Conservation (phyloP, 2,888 invertebrate species). For the Aporophyla nigra region DNA sequence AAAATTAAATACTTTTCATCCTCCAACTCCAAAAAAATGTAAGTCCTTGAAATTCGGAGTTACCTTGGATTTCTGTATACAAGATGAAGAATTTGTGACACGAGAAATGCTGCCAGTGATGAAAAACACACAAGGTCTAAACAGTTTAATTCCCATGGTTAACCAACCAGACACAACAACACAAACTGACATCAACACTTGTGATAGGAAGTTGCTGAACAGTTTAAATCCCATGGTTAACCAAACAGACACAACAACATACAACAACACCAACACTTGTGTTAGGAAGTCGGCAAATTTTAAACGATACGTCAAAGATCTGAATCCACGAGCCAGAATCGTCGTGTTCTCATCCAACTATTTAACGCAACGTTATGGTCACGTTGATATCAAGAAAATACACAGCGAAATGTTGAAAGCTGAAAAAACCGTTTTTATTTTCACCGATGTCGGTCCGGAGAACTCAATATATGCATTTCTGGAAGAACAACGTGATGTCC, state of each 20-base stretch:
- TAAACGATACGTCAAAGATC: slow-evolving; percentile 71
- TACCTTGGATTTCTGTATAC: slow-evolving; percentile 77
- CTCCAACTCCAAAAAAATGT: slow-evolving; percentile 38
- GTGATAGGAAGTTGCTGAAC: slow-evolving; percentile 72
- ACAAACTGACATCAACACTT: slow-evolving; percentile 42
- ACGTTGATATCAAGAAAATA: slow-evolving; percentile 87
- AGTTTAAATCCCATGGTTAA: slow-evolving; percentile 62
- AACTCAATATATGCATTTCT: slow-evolving; percentile 87
- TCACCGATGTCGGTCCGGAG: slow-evolving; percentile 84
- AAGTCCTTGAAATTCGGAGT: slow-evolving; percentile 66
- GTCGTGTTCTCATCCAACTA: slow-evolving; percentile 86
- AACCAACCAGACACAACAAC: slow-evolving; percentile 62
- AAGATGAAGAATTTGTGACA: slow-evolving; percentile 83
- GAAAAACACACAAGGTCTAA: slow-evolving; percentile 74
- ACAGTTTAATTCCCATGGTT: slow-evolving; percentile 64
- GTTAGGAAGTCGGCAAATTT: slow-evolving; percentile 71
- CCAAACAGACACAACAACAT: slow-evolving; percentile 58
- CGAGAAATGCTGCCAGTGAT: slow-evolving; percentile 82
- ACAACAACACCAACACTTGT: slow-evolving; percentile 51
- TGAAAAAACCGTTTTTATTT: slow-evolving; percentile 83
- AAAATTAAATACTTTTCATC: slow-evolving; percentile 62
- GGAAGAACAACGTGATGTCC: slow-evolving; percentile 83
- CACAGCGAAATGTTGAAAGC: slow-evolving; percentile 84
- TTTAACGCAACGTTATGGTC: slow-evolving; percentile 82
- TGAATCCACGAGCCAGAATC: slow-evolving; percentile 70